Percentiles rank a stretch among this genome's conserved stretches.
Evolutionary conservation across 2,888 invertebrate species (phyloP).

Genomic region (Oscheius onirici): DNA sequence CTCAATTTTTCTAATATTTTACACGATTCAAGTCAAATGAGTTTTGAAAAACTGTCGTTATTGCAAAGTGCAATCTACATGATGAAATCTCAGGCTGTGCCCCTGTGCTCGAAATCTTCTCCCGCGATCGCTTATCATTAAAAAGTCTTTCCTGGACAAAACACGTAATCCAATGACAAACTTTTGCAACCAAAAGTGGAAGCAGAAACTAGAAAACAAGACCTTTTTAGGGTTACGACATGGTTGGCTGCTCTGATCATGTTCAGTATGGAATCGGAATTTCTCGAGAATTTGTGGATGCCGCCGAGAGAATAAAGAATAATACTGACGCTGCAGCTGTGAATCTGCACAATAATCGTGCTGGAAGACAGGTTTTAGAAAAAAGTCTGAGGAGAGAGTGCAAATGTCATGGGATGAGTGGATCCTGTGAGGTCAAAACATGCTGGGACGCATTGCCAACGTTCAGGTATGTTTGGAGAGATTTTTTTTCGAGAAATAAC

Average conservation of each 20-base stretch:
- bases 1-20: too few species aligned
- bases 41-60: too few species aligned
- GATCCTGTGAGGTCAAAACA: slow-evolving; percentile 67
- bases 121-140: too few species aligned
- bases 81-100: too few species aligned
- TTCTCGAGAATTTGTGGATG: slow-evolving; percentile 71
- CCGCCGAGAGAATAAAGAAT: slow-evolving; percentile 64
- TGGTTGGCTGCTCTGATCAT: slow-evolving; percentile 73
- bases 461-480: slow-evolving; percentile 49
- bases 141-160: slow-evolving; percentile 1
- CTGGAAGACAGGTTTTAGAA: slow-evolving; percentile 71
- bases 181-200: background rate
- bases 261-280: slow-evolving; percentile 71
- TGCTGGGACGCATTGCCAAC: slow-evolving; percentile 81
- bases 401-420: slow-evolving; percentile 70
- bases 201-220: background rate
- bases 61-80: too few species aligned
- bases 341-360: slow-evolving; percentile 60
- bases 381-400: slow-evolving; percentile 71
- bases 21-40: too few species aligned
- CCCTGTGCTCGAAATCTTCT: too few species aligned
- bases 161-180: background rate
- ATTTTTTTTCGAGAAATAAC: background rate
- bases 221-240: slow-evolving; percentile 57
- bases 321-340: slow-evolving; percentile 72